A percentile compares a stretch with the other conserved stretches of the same genome.
Conservation (phyloP, 2,888 invertebrate genomes). For the Microctonus hyperodae region DNA sequence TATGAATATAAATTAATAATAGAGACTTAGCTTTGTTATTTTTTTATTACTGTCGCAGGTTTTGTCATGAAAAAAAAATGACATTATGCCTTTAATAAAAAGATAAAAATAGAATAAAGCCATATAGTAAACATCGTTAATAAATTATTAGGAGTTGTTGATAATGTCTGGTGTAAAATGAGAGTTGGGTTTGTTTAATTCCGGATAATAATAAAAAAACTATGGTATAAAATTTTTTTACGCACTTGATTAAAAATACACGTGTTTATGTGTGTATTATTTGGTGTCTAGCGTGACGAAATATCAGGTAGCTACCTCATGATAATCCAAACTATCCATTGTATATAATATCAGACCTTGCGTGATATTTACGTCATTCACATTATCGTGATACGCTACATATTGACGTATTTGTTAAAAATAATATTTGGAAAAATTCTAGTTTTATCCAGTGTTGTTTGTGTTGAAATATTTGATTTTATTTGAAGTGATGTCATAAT, state of each 20-base stretch:
- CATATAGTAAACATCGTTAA: neutral
- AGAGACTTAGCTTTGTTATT: too few relatives aligned
- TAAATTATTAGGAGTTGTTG: neutral
- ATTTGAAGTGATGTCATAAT: too few relatives aligned
- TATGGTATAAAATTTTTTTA: neutral
- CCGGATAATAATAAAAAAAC: too few relatives aligned
- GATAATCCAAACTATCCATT: neutral
- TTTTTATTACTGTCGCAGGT: neutral
- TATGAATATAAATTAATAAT: too few relatives aligned
- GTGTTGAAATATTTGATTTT: neutral
- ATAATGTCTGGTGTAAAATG: neutral
- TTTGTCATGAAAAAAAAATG: neutral
- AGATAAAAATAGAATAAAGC: neutral
- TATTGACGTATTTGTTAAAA: neutral
- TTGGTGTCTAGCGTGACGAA: neutral
- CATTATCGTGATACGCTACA: too few relatives aligned
- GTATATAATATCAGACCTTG: neutral
- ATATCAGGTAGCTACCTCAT: neutral
- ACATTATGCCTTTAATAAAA: neutral
- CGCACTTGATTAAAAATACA: too few relatives aligned
- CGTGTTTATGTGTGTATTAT: too few relatives aligned
- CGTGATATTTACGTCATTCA: neutral
- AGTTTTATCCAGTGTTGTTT: too few relatives aligned
- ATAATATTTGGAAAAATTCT: neutral
- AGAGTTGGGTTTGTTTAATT: too few relatives aligned